A percentile compares a stretch with the other conserved stretches of the same genome.
Conservation (phyloP, 2,113 vertebrate genomes). For the Odobenus rosmarus region DNA sequence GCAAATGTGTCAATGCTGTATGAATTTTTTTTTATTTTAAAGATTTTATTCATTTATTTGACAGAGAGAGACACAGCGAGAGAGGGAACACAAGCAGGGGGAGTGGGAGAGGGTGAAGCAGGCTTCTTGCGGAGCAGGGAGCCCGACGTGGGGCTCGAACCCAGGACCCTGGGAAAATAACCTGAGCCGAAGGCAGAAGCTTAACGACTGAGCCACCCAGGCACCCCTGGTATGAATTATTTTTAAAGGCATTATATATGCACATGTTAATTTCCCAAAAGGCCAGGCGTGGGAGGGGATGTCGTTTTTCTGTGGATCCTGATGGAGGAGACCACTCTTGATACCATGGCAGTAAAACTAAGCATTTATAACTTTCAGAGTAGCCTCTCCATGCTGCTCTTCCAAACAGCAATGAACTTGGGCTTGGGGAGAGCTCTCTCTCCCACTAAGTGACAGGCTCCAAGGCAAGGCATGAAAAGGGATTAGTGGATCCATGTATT, state of each 20-base stretch:
- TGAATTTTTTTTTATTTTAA: not conserved
- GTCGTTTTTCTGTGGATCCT: not conserved
- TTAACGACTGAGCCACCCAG: no score
- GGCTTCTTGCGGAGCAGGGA: no score
- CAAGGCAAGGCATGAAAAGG: conserved; percentile 74
- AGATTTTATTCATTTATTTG: no score
- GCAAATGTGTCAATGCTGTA: not conserved
- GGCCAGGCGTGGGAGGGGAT: not conserved
- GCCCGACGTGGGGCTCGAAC: no score
- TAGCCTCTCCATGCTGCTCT: not conserved
- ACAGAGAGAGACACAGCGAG: no score
- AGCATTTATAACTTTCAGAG: not conserved
- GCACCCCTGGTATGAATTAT: not conserved
- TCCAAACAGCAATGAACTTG: conserved; percentile 25
- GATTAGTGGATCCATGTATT: conserved; percentile 54
- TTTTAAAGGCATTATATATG: not conserved
- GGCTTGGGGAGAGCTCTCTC: not conserved
- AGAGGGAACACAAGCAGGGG: no score
- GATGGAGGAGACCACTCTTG: not conserved
- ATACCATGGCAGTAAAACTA: not conserved
- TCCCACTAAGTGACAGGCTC: conserved; percentile 58
- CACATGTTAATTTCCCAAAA: not conserved
- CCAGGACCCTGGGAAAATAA: no score
- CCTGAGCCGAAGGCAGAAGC: no score
- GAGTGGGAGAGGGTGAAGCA: no score